These are phyloP conservation scores for Telmatherina bonti DNA, from an alignment of 2,797 vertebrate species.

Conservation along the genomic window DNA sequence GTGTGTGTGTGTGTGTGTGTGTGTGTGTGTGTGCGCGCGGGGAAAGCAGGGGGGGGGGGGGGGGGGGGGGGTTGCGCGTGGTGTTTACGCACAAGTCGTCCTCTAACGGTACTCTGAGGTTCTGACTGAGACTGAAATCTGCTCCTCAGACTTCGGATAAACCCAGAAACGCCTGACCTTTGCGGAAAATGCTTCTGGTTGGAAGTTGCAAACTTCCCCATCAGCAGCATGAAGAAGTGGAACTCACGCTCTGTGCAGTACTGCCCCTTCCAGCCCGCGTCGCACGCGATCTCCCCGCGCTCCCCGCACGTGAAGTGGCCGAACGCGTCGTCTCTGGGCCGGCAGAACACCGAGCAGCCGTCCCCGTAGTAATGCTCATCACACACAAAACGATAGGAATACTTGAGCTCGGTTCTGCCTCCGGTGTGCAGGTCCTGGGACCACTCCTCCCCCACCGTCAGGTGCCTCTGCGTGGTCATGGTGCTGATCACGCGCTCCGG, in stretches of 20 bases:
- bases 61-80: conserved; percentile 28
- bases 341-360: conserved; percentile 96
- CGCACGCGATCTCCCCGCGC: conserved; percentile 93
- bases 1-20: too few species aligned
- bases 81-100: conserved; percentile 76
- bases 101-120: conserved; percentile 65
- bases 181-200: background rate
- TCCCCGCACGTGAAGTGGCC: conserved; percentile 97
- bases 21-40: too few species aligned
- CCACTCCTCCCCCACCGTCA: conserved; percentile 96
- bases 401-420: conserved; percentile 91
- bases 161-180: background rate
- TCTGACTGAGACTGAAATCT: conserved; percentile 23
- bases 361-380: conserved; percentile 97
- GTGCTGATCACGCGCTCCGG: conserved; percentile 95
- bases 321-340: conserved; percentile 93
- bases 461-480: conserved; percentile 92
- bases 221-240: background rate
- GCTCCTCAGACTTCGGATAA: conserved; percentile 4
- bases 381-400: conserved; percentile 95
- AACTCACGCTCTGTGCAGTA: conserved; percentile 97
- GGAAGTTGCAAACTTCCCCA: too few species aligned
- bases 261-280: conserved; percentile 94
- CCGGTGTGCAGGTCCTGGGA: conserved; percentile 94
- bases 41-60: background rate